Evolutionary conservation across 2,888 invertebrate genomes (phyloP), one percentile per base, ranked within the genome.

Genomic region (Amblyjoppa fuscipennis): DNA sequence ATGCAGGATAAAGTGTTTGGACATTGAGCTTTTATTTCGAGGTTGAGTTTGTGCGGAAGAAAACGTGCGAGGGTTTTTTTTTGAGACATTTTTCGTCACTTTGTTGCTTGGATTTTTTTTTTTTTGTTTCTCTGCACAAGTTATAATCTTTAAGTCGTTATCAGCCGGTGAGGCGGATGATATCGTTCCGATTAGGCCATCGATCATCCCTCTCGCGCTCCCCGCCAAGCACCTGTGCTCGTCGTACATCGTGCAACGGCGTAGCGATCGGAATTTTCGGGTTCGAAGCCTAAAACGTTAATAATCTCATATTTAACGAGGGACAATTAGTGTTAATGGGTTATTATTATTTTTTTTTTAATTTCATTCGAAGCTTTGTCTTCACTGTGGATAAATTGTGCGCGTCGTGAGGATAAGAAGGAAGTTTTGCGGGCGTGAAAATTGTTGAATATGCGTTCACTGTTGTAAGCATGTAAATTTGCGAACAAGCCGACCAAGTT

Each of bases 101-200:
- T 9, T 41, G 9, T 41, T 41, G 41, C 41, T 41, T 41, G 41
- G 9, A 45, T 45, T 45, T 45, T 45, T 13, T 45, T 45, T 13
- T 45, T 13, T 45, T 45, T 45, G 3, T 45, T 3, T 4, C 4
- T 34, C 34, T 34, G 34, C 20, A 20, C 20, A 38, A 38, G 13
- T 45, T 45, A 0, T 13, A 45, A 45, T 45, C 45, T 45, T 45
- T 45, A 13, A 13, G 13, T 13, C 45, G 13, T 3, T 45, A 45
- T 45, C 45, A 16, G 38, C 56, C 5, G 2, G 9, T n/a, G 7
- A 20, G 20, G 16, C 68, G 38, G 25, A 53, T 64, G 38, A 68
- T 77, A 77, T 77, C 68, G 41, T 41, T 28, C 77, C 64, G 68
- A 77, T 77, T 77, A 68, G 66, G 68, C 53, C 64, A 69, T 77